Evolutionary conservation across 2,797 vertebrate species (phyloP), one percentile per base, ranked within the genome.

Genomic region (Catharus ustulatus): DNA sequence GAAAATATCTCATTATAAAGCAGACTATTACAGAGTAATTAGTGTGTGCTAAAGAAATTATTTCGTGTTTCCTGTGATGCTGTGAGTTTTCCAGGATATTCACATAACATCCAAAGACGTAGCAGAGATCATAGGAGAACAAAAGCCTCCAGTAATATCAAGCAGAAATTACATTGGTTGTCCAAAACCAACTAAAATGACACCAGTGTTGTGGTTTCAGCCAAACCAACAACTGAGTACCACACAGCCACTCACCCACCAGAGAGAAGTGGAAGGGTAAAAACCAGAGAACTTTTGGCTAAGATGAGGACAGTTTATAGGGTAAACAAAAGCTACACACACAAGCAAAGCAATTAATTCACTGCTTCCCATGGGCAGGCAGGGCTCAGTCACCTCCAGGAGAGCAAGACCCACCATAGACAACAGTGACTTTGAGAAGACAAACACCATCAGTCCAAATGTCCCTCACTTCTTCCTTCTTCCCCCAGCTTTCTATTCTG

Each of bases 391-490:
- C 15, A 29, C 12, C 15, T 51, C 23, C 46, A 40, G 55, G 40
- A 38, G 15, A 38, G 5, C 54, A 26, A 38, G n/a, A 30, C 6
- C 8, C 62, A 52, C 13, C n/a, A 38, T 3, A 1, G 7, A 4
- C 13, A 38, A 17, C 5, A 11, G 22, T 32, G 22, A 9, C 27
- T 45, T 32, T 30, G 21, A 11, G 40, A 68, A 32, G 38, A 59
- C 4, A 32, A 52, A n/a, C 1, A 1, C 3, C 22, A 27, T 34
- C 38, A 27, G 10, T 51, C 32, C 17, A 43, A 43, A 38, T 1
- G 2, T n/a, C 15, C 22, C 17, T 13, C 13, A 19, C 24, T 51
- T 40, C 30, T 58, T 45, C 38, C 38, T 58, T 59, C 19, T n/a
- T 23, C 23, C 15, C 29, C 27, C 5, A 1, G 7, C 4, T 61